These are phyloP conservation scores for Pharmacophagus antenor DNA, from an alignment of 2,888 invertebrate species.

Conservation along the genomic window DNA sequence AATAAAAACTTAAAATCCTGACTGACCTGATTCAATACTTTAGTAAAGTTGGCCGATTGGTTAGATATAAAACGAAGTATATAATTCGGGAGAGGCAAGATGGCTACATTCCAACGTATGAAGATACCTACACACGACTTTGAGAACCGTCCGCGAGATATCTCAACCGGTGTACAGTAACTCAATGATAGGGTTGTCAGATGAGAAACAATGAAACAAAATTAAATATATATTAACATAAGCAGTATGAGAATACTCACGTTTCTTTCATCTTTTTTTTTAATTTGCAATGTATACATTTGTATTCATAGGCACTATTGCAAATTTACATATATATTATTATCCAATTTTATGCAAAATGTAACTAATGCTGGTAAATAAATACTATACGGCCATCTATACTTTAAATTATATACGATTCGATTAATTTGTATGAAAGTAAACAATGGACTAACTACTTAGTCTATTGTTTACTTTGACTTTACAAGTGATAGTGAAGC, in stretches of 20 bases:
- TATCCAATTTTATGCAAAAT: no score
- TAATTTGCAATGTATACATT: no score
- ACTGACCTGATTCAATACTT: neutral
- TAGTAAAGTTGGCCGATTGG: slow-evolving; percentile 18
- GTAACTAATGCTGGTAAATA: no score
- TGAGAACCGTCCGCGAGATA: slow-evolving; percentile 33
- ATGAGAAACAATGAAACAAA: neutral
- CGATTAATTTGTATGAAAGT: no score
- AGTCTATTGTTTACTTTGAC: no score
- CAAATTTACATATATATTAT: no score
- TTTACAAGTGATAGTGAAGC: neutral
- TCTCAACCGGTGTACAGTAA: slow-evolving; percentile 31
- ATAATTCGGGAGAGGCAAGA: slow-evolving; percentile 39
- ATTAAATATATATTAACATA: neutral
- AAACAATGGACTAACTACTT: no score
- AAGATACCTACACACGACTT: slow-evolving; percentile 23
- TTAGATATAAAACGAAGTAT: slow-evolving; percentile 19
- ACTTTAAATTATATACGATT: no score
- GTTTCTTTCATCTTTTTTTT: neutral
- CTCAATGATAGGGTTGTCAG: slow-evolving; percentile 29
- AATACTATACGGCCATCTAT: no score
- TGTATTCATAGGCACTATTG: no score
- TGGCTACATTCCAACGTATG: slow-evolving; percentile 44
- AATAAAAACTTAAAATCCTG: neutral
- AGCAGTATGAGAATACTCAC: no score